phyloP scores from a whole-genome alignment of 2,888 invertebrate genomes.

The Tuta absoluta region DNA sequence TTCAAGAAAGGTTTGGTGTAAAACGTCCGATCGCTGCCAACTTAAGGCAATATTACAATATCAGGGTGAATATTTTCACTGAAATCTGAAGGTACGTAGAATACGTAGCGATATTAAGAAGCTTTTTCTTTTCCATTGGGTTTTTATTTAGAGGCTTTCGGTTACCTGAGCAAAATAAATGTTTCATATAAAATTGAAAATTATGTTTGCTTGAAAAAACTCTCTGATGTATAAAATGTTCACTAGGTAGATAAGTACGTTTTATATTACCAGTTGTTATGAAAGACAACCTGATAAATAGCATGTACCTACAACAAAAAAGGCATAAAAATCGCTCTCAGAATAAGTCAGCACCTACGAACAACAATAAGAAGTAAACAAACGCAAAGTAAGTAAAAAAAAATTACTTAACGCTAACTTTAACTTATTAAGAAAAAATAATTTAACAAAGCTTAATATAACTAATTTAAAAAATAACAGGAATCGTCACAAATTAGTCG shows the following conservation, averaged over 20 bases:
- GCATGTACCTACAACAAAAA: too few species aligned
- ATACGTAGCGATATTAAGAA: neutral
- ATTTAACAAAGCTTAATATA: too few species aligned
- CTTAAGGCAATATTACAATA: constrained; percentile 46
- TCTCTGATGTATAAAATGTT: constrained; percentile 2
- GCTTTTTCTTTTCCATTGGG: constrained; percentile 8
- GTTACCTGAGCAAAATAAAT: neutral
- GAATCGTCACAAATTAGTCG: too few species aligned
- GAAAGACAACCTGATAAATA: neutral
- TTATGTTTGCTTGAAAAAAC: constrained; percentile 8
- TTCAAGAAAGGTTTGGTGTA: constrained; percentile 50
- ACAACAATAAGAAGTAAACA: too few species aligned
- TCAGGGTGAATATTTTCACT: constrained; percentile 31
- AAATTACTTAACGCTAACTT: too few species aligned
- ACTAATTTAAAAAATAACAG: too few species aligned
- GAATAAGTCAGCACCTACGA: too few species aligned
- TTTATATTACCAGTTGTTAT: neutral
- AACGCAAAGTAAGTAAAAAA: too few species aligned
- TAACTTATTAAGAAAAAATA: too few species aligned
- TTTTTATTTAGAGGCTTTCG: constrained; percentile 3
- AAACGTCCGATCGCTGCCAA: constrained; percentile 50
- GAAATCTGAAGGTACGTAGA: constrained; percentile 5
- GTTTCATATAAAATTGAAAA: neutral
- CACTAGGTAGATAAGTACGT: neutral
- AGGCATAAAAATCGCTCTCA: too few species aligned